Evolutionary conservation across 2,888 invertebrate species (phyloP).

Genomic region (Nymphalis c-album): DNA sequence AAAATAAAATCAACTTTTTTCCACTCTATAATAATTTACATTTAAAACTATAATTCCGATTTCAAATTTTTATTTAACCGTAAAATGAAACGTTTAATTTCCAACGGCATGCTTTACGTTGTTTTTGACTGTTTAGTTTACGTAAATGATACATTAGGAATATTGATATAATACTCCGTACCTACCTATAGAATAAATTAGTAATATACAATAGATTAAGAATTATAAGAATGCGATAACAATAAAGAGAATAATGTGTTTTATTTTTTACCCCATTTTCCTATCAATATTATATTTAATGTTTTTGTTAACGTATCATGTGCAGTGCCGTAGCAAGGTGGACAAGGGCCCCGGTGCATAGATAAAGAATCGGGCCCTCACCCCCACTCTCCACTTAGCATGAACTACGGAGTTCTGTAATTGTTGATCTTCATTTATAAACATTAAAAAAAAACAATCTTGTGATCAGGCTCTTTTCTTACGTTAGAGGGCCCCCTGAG

Average conservation of each 20-base stretch:
- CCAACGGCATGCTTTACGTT: constrained; percentile 30
- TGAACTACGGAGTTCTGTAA: too few species aligned
- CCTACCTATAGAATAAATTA: constrained; percentile 64
- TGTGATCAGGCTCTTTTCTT: too few species aligned
- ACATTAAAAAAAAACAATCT: too few species aligned
- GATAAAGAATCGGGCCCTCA: too few species aligned
- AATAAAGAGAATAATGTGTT: constrained; percentile 54
- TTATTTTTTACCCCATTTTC: constrained; percentile 50
- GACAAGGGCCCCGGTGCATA: too few species aligned
- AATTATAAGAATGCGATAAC: constrained; percentile 63
- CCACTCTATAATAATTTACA: background rate
- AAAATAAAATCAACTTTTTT: constrained; percentile 1
- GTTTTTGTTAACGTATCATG: background rate
- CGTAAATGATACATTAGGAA: constrained; percentile 44
- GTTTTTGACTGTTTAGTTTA: constrained; percentile 39
- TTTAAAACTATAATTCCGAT: constrained; percentile 9
- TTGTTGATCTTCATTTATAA: too few species aligned
- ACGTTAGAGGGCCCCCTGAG: too few species aligned
- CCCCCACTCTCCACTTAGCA: too few species aligned
- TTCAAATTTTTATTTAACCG: constrained; percentile 5
- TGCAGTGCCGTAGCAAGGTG: too few species aligned
- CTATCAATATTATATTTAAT: background rate
- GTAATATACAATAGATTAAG: constrained; percentile 59
- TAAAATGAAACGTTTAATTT: constrained; percentile 25
- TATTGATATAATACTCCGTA: constrained; percentile 64